phyloP scores from a whole-genome alignment of 2,113 vertebrate species.

The Zosterops lateralis region DNA sequence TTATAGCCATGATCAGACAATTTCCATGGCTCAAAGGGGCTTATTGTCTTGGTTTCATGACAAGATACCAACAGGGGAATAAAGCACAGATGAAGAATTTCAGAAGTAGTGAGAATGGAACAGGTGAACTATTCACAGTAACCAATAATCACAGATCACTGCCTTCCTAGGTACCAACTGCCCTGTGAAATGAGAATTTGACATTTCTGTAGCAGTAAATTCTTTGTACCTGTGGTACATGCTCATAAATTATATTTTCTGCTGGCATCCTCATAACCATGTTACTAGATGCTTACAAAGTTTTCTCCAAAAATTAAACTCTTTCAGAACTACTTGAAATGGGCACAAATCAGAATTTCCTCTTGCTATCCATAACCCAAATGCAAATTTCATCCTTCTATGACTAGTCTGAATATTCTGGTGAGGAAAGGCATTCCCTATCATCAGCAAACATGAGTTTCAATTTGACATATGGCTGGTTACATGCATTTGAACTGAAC shows the following conservation, averaged over 20 bases:
- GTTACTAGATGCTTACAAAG: neutral
- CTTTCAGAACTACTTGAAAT: neutral
- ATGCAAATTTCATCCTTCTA: neutral
- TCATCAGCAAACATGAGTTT: neutral
- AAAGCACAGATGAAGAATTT: neutral
- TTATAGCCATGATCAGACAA: neutral
- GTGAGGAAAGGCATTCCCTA: neutral
- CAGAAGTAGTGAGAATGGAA: neutral
- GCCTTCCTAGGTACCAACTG: neutral
- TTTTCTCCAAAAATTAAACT: neutral
- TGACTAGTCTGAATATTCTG: neutral
- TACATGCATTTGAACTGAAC: neutral
- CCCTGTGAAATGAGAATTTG: neutral
- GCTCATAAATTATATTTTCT: neutral
- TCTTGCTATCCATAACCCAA: neutral
- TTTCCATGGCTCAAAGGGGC: neutral
- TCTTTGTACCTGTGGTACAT: neutral
- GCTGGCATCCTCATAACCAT: neutral
- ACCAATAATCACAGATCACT: neutral
- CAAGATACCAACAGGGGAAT: neutral
- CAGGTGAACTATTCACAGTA: neutral
- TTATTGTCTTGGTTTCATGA: neutral
- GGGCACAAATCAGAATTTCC: neutral
- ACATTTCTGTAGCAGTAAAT: neutral
- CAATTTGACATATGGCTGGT: neutral